A percentile compares a stretch with the other conserved stretches of the same genome.
phyloP scores from a whole-genome alignment of 1,140 invertebrate species.

The Nasonia giraulti region DNA sequence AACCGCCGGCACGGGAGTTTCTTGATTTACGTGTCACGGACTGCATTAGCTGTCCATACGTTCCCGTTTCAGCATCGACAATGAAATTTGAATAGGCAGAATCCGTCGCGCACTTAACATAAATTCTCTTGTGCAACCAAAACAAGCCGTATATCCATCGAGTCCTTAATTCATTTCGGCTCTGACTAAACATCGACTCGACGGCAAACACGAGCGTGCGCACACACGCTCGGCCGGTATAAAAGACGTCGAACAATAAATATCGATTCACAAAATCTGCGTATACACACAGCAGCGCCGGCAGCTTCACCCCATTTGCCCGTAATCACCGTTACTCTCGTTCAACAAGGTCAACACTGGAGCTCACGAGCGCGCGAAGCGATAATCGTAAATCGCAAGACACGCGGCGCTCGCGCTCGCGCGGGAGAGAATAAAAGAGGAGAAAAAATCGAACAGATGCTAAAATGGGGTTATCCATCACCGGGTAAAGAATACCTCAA shows the following conservation, averaged over 20 bases:
- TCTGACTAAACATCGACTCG: constrained; percentile 11
- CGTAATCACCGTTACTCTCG: constrained; percentile 1
- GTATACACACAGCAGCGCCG: background rate
- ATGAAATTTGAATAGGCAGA: background rate
- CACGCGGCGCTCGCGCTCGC: background rate
- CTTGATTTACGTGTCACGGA: background rate
- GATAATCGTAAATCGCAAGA: constrained; percentile 44
- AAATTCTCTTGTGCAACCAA: background rate
- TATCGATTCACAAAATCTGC: constrained; percentile 42
- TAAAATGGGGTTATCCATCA: constrained; percentile 41
- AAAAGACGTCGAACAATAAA: constrained; percentile 4
- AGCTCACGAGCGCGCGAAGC: background rate
- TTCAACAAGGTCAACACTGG: constrained; percentile 12
- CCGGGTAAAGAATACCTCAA: constrained; percentile 10
- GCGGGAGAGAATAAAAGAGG: background rate
- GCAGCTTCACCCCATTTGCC: background rate
- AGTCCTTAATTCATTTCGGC: background rate
- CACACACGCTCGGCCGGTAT: background rate
- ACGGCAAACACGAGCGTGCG: background rate
- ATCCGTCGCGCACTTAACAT: background rate
- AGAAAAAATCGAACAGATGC: constrained; percentile 39
- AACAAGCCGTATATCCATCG: background rate
- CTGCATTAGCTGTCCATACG: background rate
- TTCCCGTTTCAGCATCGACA: too few species aligned
- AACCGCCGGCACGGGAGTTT: too few species aligned